Base-by-base conservation (phyloP, 2,888 invertebrate genomes). In the Cremastobaeus sp. region DNA sequence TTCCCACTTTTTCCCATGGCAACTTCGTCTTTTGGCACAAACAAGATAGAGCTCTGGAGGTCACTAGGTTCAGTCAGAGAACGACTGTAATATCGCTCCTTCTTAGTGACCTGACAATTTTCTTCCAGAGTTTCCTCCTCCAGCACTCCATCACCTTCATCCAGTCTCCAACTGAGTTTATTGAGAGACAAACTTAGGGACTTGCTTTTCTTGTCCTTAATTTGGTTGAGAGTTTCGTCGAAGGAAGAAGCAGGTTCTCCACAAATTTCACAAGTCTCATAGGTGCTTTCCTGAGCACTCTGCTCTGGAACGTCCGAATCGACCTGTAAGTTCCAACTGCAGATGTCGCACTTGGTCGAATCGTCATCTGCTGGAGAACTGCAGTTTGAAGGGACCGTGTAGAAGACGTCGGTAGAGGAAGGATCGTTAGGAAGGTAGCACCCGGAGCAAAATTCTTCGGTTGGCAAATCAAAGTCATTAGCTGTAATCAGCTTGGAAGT, bases 311-410 rank as follows among this genome's bases (percentile, higher is more conserved):
- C 64, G 0, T 82, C 83, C 0, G 76, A 71, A 2, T 82, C 79
- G 2, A 79, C 83, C 6, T 81, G 82, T 0, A 85, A 35, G 50
- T 86, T 84, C 76, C 82, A 84, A 28, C 84, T 84, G 68, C 87
- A 87, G 11, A 87, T 85, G 50, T 87, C 86, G 75, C 87, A 88
- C 45, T 86, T 86, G 1, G 85, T 84, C 0, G 86, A 85, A 11
- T 87, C 87, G 14, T 85, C 84, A n/a, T 84, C 84, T 3, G 70
- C 79, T 0, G 86, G 81, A 0, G 87, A 86, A 21, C 86, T 86
- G 18, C 83, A 83, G 34, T 80, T 81, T 0, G 74, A 74, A 0
- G 86, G 76, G 0, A 85, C 54, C 0, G 85, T 84, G 32, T 84
- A 85, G 47, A 85, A 84, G 8, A 80, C 83, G 15, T 85, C 86